Percentiles rank a stretch among this genome's conserved stretches.
Conservation (phyloP, 2,888 invertebrate species). For the Archips xylosteana region DNA sequence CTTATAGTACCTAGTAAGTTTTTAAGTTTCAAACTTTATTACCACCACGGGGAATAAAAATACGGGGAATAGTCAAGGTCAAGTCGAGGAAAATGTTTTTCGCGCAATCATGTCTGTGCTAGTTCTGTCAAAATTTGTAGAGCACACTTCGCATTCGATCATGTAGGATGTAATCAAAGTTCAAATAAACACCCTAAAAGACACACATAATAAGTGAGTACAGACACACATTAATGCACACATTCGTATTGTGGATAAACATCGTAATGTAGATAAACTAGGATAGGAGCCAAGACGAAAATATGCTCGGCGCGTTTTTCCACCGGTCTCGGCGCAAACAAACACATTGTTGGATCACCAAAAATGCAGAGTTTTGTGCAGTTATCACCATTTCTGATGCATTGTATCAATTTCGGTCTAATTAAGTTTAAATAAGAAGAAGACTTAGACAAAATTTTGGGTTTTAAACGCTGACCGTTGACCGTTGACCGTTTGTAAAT, state of each 20-base stretch:
- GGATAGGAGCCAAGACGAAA: slow-evolving; percentile 86
- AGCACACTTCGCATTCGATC: background rate
- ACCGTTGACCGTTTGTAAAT: too few relatives aligned
- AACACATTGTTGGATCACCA: slow-evolving; percentile 68
- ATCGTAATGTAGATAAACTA: slow-evolving; percentile 86
- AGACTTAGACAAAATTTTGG: too few relatives aligned
- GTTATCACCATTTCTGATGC: slow-evolving; percentile 8
- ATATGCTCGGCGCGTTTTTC: slow-evolving; percentile 85
- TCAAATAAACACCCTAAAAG: slow-evolving; percentile 2
- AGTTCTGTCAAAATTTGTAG: background rate
- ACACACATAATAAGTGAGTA: slow-evolving; percentile 45
- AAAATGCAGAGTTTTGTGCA: slow-evolving; percentile 25
- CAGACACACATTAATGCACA: slow-evolving; percentile 81
- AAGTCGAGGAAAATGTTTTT: background rate
- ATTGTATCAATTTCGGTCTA: background rate
- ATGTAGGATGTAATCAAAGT: background rate
- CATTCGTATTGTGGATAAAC: slow-evolving; percentile 86
- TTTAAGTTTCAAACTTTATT: too few relatives aligned
- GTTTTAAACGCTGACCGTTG: too few relatives aligned
- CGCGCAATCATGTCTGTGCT: background rate
- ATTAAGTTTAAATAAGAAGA: background rate
- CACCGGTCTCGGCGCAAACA: slow-evolving; percentile 80
- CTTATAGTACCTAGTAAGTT: too few relatives aligned
- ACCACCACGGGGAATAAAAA: background rate
- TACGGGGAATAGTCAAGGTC: background rate